A percentile compares a stretch with the other conserved stretches of the same genome.
These are phyloP conservation scores for Acanthosepion esculentum DNA, from an alignment of 2,888 invertebrate genomes.

Conservation along the genomic window DNA sequence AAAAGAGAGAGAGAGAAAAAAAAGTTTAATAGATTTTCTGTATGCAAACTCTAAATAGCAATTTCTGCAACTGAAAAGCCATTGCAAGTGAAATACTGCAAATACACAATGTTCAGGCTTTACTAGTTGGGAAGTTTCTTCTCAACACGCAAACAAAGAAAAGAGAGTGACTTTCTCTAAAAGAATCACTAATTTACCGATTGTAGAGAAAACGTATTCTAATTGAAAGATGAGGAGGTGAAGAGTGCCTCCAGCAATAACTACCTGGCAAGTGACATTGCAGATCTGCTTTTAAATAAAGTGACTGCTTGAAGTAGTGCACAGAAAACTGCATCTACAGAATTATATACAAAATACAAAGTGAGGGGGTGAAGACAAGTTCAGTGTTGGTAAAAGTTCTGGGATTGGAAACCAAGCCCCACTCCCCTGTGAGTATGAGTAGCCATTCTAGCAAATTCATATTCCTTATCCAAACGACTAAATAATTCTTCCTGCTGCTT, in stretches of 20 bases:
- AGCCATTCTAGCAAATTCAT: conserved; percentile 94
- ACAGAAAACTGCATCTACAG: background rate
- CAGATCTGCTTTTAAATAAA: background rate
- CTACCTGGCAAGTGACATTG: background rate
- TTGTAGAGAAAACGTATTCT: background rate
- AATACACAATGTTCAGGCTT: too few relatives aligned
- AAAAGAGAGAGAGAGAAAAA: too few relatives aligned
- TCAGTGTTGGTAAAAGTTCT: conserved; percentile 49
- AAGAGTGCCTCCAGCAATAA: background rate
- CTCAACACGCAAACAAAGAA: too few relatives aligned
- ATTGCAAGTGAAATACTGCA: too few relatives aligned
- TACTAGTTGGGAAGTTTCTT: too few relatives aligned
- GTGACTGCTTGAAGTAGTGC: background rate
- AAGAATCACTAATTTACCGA: background rate
- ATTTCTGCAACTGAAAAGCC: too few relatives aligned
- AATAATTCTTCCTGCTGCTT: conserved; percentile 83
- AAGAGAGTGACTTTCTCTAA: too few relatives aligned
- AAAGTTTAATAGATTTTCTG: too few relatives aligned
- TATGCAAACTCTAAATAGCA: too few relatives aligned
- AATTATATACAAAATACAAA: background rate
- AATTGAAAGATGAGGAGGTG: background rate
- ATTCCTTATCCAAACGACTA: conserved; percentile 94
- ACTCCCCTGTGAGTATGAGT: conserved; percentile 92
- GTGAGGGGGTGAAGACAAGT: background rate
- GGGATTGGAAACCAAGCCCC: conserved; percentile 76